Evolutionary conservation across 2,888 invertebrate genomes (phyloP).

Genomic region (Drosophila anomalipes): DNA sequence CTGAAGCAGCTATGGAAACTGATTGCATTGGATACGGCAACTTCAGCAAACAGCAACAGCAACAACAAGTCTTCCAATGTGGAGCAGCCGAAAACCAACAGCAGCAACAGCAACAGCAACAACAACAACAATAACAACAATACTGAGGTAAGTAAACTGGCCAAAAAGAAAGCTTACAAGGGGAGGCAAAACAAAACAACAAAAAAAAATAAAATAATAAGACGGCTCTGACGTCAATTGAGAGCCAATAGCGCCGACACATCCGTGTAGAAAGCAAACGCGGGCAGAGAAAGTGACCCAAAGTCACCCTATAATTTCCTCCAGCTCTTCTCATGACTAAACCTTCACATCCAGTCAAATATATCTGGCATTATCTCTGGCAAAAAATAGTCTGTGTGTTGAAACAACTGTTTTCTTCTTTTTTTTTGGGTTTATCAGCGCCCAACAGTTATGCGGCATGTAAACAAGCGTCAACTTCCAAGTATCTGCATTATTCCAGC

Average conservation of each 20-base stretch:
- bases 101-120: conserved; percentile 44
- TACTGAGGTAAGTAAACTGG: conserved; percentile 73
- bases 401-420: conserved; percentile 62
- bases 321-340: conserved; percentile 12
- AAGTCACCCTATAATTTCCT: conserved; percentile 18
- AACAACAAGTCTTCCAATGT: conserved; percentile 49
- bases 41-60: conserved; percentile 39
- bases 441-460: conserved; percentile 43
- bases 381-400: conserved; percentile 43
- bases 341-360: conserved; percentile 17
- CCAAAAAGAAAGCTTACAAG: conserved; percentile 55
- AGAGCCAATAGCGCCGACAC: conserved; percentile 34
- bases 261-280: conserved; percentile 76
- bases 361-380: conserved; percentile 39
- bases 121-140: conserved; percentile 61
- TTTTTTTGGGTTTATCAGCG: conserved; percentile 18
- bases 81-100: conserved; percentile 54
- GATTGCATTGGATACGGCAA: conserved; percentile 83
- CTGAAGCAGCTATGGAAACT: conserved; percentile 85
- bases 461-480: conserved; percentile 22
- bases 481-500: conserved; percentile 58
- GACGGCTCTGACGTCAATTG: conserved; percentile 69
- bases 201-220: conserved; percentile 17
- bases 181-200: conserved; percentile 22
- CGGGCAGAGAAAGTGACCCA: conserved; percentile 68